These are phyloP conservation scores for Conistra vaccinii DNA, from an alignment of 2,888 invertebrate species.

Conservation along the genomic window DNA sequence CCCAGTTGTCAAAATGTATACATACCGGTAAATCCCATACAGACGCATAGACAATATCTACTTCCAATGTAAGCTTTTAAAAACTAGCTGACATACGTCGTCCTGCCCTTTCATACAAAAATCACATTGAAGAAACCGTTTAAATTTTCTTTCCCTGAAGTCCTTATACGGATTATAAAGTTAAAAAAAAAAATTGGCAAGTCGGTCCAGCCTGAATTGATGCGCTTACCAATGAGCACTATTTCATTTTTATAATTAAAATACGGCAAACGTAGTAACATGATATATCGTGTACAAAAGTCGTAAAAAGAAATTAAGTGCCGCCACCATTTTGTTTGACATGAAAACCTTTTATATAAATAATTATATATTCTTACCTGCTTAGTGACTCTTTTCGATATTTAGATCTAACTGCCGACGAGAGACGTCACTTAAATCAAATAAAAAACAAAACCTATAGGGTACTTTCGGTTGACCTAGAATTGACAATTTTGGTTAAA, in stretches of 20 bases:
- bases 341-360: constrained; percentile 19
- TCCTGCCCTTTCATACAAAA: too few relatives aligned
- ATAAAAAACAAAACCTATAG: too few relatives aligned
- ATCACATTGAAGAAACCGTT: background rate
- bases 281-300: constrained; percentile 35
- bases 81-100: background rate
- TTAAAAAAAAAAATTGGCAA: background rate
- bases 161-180: background rate
- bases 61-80: constrained; percentile 5
- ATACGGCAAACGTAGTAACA: constrained; percentile 17
- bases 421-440: background rate
- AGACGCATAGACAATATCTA: background rate
- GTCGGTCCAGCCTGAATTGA: background rate
- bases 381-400: background rate
- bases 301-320: constrained; percentile 32
- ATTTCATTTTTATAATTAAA: background rate
- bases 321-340: constrained; percentile 33
- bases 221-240: background rate
- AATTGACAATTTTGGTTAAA: too few relatives aligned
- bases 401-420: background rate
- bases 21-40: too few relatives aligned
- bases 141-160: background rate
- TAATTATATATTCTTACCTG: background rate
- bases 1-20: too few relatives aligned
- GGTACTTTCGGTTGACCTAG: too few relatives aligned